Conservation (phyloP, 2,113 vertebrate genomes). For the Microcebus lehilahytsara region DNA sequence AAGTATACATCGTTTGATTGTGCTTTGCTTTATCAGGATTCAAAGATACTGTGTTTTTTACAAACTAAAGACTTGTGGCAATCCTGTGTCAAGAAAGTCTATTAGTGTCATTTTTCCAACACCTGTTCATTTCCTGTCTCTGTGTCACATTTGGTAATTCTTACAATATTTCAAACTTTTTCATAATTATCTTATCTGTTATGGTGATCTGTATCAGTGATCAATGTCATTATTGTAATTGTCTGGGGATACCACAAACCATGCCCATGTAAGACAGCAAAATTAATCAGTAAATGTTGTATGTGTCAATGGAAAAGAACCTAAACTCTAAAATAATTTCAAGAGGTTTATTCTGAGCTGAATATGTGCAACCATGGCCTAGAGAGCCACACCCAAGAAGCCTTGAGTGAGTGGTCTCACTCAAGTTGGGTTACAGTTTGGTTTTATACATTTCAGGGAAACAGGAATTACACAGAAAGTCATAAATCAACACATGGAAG, state of each 20-base stretch:
- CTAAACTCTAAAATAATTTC: too few species aligned
- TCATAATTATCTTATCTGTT: neutral
- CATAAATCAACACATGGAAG: too few species aligned
- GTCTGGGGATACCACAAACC: neutral
- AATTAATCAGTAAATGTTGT: neutral
- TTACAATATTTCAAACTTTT: neutral
- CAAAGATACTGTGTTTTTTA: neutral
- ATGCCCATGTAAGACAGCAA: neutral
- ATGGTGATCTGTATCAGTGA: neutral
- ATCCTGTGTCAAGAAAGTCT: neutral
- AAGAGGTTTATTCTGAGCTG: too few species aligned
- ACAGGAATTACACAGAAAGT: too few species aligned
- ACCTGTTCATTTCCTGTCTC: neutral
- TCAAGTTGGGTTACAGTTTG: too few species aligned
- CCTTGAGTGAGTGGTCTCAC: too few species aligned
- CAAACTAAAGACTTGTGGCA: neutral
- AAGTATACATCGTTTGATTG: neutral
- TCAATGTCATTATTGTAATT: neutral
- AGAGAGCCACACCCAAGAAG: too few species aligned
- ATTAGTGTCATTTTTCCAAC: neutral
- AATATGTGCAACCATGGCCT: too few species aligned
- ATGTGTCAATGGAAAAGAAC: too few species aligned
- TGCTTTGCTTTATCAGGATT: neutral
- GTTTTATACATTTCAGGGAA: too few species aligned
- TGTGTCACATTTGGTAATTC: neutral